Evolutionary conservation across 2,888 invertebrate species (phyloP).

Genomic region (Mesorhabditis belari): DNA sequence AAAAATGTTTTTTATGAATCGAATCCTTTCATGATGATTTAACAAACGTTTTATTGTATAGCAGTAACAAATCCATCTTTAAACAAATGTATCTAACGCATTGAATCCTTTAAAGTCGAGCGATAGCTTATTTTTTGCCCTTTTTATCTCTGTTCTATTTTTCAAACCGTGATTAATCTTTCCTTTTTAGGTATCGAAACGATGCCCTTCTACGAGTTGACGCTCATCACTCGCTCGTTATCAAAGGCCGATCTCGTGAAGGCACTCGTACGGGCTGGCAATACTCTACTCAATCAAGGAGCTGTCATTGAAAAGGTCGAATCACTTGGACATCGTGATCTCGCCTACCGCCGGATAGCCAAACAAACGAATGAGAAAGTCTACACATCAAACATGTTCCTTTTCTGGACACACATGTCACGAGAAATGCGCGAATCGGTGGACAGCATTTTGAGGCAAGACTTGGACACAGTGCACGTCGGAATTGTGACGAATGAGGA

Average conservation of each 20-base stretch:
- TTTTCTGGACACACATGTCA: conserved; percentile 41
- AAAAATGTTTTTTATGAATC: no score
- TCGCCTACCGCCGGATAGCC: conserved; percentile 37
- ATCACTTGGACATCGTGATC: conserved; percentile 45
- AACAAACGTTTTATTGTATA: no score
- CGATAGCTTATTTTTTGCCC: no score
- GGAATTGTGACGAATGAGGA: conserved; percentile 29
- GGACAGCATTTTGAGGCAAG: conserved; percentile 36
- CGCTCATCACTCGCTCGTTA: conserved; percentile 40
- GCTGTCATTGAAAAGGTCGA: conserved; percentile 46
- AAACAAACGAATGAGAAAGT: conserved; percentile 45
- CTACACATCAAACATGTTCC: conserved; percentile 42
- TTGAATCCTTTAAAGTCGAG: no score
- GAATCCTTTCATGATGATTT: no score
- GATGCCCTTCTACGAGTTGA: conserved; percentile 49
- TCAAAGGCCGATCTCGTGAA: conserved; percentile 45
- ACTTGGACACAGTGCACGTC: conserved; percentile 44
- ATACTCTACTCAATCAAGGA: conserved; percentile 43
- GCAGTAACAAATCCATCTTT: no score
- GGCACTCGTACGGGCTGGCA: conserved; percentile 39
- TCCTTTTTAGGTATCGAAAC: not conserved
- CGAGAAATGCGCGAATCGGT: conserved; percentile 22
- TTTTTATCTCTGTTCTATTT: no score
- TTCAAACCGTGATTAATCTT: no score
- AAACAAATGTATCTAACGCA: no score